Evolutionary conservation across 2,888 invertebrate species (phyloP).

Genomic region (Agonopterix alstromeriana): DNA sequence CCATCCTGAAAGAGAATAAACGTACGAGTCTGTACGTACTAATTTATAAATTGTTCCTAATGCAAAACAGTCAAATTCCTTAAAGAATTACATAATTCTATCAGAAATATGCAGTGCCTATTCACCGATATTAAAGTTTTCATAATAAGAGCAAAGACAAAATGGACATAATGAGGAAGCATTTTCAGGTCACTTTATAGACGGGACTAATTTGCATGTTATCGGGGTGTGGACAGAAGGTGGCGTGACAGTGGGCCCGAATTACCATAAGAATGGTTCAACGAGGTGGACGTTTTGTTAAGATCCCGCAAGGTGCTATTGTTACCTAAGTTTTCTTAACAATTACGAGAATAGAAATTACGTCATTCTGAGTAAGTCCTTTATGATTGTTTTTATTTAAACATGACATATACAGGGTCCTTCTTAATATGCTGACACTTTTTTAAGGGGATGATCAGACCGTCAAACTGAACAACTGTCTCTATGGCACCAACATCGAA

Average conservation of each 20-base stretch:
- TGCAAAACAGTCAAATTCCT: too few species aligned
- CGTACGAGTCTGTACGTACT: too few species aligned
- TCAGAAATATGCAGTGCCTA: constrained; percentile 1
- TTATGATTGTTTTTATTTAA: too few species aligned
- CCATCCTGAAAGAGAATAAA: too few species aligned
- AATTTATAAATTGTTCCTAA: too few species aligned
- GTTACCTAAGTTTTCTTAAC: constrained; percentile 45
- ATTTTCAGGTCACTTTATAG: constrained; percentile 66
- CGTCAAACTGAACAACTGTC: too few species aligned
- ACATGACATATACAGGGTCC: too few species aligned
- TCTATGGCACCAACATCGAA: too few species aligned
- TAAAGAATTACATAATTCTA: too few species aligned
- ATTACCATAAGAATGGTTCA: constrained; percentile 70
- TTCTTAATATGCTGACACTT: too few species aligned
- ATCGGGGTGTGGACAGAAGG: constrained; percentile 69
- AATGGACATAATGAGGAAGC: constrained; percentile 55
- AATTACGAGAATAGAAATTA: constrained; percentile 26
- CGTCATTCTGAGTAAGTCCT: constrained; percentile 3
- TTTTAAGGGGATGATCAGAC: too few species aligned
- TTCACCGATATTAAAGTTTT: too few species aligned
- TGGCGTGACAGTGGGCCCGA: constrained; percentile 58
- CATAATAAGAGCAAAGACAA: constrained; percentile 24
- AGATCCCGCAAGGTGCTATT: constrained; percentile 49
- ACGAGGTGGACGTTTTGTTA: constrained; percentile 64
- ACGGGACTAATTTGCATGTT: constrained; percentile 66